phyloP scores from a whole-genome alignment of 1,140 invertebrate genomes.

The Meloidogyne chitwoodi region DNA sequence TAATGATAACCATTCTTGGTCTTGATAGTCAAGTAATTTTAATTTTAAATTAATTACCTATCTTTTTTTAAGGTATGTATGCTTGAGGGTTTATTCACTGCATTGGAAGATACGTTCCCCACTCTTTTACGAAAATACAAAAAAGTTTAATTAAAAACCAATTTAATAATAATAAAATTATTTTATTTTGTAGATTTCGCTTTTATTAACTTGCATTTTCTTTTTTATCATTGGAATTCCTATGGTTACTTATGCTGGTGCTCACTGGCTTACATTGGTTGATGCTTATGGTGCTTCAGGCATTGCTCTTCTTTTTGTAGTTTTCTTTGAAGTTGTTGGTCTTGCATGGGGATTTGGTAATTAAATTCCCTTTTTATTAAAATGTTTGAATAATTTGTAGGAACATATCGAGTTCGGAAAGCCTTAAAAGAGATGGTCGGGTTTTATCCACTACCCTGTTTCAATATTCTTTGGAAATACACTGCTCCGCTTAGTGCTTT shows the following conservation, averaged over 20 bases:
- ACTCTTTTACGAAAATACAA: slow-evolving; percentile 50
- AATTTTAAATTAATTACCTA: background rate
- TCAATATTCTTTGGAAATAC: slow-evolving; percentile 83
- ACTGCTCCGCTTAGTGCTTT: slow-evolving; percentile 79
- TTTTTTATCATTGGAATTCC: slow-evolving; percentile 54
- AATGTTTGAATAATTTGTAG: slow-evolving; percentile 47
- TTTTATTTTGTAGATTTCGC: slow-evolving; percentile 8
- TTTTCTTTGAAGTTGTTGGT: slow-evolving; percentile 89
- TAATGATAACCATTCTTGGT: slow-evolving; percentile 58
- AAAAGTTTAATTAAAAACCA: slow-evolving; percentile 22
- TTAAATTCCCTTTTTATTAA: background rate
- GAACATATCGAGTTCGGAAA: slow-evolving; percentile 87
- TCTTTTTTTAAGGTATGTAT: slow-evolving; percentile 46
- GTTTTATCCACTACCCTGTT: slow-evolving; percentile 85
- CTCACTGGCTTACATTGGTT: slow-evolving; percentile 89
- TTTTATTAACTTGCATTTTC: slow-evolving; percentile 44
- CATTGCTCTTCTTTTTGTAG: slow-evolving; percentile 89
- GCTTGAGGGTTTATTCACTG: slow-evolving; percentile 56
- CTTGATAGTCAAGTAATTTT: slow-evolving; percentile 54
- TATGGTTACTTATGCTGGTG: slow-evolving; percentile 68
- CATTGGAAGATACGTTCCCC: slow-evolving; percentile 54
- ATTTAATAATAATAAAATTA: background rate
- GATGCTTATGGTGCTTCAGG: slow-evolving; percentile 79
- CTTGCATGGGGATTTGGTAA: slow-evolving; percentile 92
- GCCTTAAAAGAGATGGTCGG: slow-evolving; percentile 96